A percentile compares a stretch with the other conserved stretches of the same genome.
phyloP scores from a whole-genome alignment of 2,797 vertebrate species.

The Bradypodion ventrale region DNA sequence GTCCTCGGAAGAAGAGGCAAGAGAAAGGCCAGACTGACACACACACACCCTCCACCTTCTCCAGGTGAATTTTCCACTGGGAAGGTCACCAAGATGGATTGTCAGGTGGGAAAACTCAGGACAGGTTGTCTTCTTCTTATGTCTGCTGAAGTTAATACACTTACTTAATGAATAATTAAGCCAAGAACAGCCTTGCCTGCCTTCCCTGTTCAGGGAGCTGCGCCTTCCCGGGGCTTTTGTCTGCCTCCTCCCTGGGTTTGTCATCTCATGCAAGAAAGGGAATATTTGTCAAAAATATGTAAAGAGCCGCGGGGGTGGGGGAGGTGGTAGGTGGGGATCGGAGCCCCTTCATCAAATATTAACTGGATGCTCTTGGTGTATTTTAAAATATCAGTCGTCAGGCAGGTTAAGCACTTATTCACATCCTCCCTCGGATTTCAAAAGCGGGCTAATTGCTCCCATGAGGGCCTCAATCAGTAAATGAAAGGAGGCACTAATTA shows the following conservation, averaged over 20 bases:
- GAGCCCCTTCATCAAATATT: not conserved
- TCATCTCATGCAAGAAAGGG: not conserved
- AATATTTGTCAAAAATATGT: not conserved
- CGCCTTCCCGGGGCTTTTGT: not conserved
- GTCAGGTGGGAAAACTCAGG: not conserved
- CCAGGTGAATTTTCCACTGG: not conserved
- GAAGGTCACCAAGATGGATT: not conserved
- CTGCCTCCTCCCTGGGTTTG: not conserved
- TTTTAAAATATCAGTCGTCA: conserved; percentile 76
- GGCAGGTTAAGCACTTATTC: conserved; percentile 77
- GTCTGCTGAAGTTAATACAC: not conserved
- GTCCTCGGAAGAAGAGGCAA: not conserved
- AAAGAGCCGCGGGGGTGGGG: not conserved
- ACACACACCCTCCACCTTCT: not conserved
- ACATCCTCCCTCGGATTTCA: conserved; percentile 71
- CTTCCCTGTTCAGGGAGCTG: not conserved
- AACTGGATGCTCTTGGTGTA: conserved; percentile 46
- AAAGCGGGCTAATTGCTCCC: conserved; percentile 80
- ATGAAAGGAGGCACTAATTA: conserved; percentile 72
- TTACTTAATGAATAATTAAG: not conserved
- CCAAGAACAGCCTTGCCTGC: not conserved
- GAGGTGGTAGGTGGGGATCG: not conserved
- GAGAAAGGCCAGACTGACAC: not conserved
- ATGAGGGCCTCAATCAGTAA: conserved; percentile 68
- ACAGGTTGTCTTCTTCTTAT: not conserved